Evolutionary conservation across 2,888 invertebrate genomes (phyloP), one percentile per base, ranked within the genome.

Genomic region (Cerastoderma edule): DNA sequence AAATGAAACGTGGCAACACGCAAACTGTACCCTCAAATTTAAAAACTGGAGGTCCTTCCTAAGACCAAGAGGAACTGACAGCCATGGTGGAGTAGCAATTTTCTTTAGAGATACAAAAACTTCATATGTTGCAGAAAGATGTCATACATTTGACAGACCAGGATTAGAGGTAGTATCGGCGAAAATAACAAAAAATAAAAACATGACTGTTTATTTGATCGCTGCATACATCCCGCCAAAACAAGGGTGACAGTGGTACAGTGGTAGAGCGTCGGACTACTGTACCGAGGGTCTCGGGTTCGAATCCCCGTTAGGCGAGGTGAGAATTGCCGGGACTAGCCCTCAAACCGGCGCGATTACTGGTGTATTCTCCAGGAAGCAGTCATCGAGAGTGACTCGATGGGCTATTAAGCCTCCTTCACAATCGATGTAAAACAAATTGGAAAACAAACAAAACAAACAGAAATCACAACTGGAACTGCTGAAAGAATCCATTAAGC

Each of bases 141-240:
- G 3, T 27, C 19, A 1, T n/a, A 27, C 19, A 32, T 50, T 22
- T 30, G 50, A 66, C 2, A 66, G 3, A 4, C 10, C 24, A 16
- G 32, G 5, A 2, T 33, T 39, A 39, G 66, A 48, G 28, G 27
- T 8, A 46, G 48, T 48, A 2, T 33, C 16, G 6, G 16, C 48
- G 0, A 30, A 48, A 5, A 50, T 66, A 19, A 66, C 50, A 5
- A 66, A 32, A n/a, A 48, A 54, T 27, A 54, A 30, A 27, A 48
- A 32, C 10, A 28, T 54, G 35, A 44, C n/a, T 13, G 24, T 67
- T 24, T 16, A 46, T 24, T 2, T 67, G 10, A n/a, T 66, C 10
- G 53, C n/a, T 16, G 39, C 70, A 16, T 72, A 66, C 24, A 44
- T 72, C 22, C 72, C 65, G n/a, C 66, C 66, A n/a, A n/a, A n/a